Evolutionary conservation across 2,113 vertebrate species (phyloP).

Genomic region (Phocoena phocoena): DNA sequence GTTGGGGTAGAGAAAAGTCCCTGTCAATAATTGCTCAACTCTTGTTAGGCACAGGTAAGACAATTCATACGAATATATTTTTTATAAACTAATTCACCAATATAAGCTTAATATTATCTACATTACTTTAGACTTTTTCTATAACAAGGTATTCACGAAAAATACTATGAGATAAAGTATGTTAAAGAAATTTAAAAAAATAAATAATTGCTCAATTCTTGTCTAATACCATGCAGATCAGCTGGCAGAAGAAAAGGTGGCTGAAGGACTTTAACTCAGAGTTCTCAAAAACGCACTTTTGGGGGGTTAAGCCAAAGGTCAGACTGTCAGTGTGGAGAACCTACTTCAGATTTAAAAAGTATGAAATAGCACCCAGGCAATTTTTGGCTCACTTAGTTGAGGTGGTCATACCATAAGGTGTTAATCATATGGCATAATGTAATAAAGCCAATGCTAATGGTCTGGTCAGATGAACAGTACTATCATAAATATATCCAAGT

Average conservation of each 20-base stretch:
- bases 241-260: background rate
- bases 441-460: background rate
- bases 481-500: background rate
- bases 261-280: background rate
- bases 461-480: background rate
- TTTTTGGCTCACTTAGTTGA: background rate
- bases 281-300: background rate
- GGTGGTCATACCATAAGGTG: background rate
- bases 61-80: background rate
- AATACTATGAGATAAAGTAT: background rate
- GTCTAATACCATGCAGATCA: background rate
- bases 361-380: background rate
- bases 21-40: background rate
- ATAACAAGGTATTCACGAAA: background rate
- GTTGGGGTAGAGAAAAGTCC: background rate
- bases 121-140: background rate
- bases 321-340: background rate
- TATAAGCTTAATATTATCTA: background rate
- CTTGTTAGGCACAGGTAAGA: background rate
- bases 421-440: background rate
- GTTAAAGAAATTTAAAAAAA: background rate
- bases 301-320: background rate
- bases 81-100: background rate
- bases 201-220: background rate
- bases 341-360: background rate